These are phyloP conservation scores for Scolanthus callimorphus DNA, from an alignment of 92 coral and sea anemone species.

Conservation along the genomic window DNA sequence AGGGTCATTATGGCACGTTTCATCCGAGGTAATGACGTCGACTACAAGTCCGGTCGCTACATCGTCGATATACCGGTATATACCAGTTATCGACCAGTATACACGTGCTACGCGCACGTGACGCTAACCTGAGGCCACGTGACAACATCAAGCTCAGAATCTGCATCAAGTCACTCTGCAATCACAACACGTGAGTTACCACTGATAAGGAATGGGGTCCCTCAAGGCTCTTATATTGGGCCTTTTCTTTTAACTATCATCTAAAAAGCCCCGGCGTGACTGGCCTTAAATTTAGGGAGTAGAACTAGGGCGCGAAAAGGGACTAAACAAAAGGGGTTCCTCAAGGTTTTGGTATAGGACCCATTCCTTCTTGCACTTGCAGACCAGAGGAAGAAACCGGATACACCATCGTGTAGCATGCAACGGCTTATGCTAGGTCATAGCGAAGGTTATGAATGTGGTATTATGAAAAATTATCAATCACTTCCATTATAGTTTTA, in stretches of 20 bases:
- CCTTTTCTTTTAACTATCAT: no score
- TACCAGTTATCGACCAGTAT: slow-evolving; percentile 79
- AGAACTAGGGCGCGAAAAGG: background rate
- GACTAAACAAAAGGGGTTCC: no score
- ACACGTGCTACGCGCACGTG: slow-evolving; percentile 73
- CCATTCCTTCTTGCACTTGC: no score
- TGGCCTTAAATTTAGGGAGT: background rate
- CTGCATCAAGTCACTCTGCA: slow-evolving; percentile 91
- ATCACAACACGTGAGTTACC: slow-evolving; percentile 81
- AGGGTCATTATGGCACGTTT: slow-evolving; percentile 88
- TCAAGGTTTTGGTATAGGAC: no score
- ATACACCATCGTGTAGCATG: no score
- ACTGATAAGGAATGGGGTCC: no score
- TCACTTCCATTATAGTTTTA: no score
- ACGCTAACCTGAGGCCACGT: slow-evolving; percentile 96
- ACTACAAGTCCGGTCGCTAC: slow-evolving; percentile 73
- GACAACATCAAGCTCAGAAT: slow-evolving; percentile 89
- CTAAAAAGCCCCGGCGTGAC: background rate
- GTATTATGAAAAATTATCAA: no score
- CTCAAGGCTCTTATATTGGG: background rate
- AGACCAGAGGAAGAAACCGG: no score
- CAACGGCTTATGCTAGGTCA: no score
- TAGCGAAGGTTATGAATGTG: no score
- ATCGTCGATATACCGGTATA: slow-evolving; percentile 81
- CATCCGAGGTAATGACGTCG: slow-evolving; percentile 92